These are phyloP conservation scores for Adoxophyes honmai DNA, from an alignment of 1,140 invertebrate species.

Conservation along the genomic window DNA sequence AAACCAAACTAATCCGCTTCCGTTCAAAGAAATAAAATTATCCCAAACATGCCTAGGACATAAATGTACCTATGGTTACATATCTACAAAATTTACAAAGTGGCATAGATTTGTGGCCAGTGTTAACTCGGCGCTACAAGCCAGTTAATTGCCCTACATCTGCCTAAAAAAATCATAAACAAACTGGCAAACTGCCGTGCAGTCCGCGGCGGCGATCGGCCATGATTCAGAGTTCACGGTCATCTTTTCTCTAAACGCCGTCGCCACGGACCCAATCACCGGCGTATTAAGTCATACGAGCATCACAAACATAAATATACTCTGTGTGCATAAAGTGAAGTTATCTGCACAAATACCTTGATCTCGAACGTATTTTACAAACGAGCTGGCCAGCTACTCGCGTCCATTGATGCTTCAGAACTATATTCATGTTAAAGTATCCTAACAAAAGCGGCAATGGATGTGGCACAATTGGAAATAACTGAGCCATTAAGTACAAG, in stretches of 20 bases:
- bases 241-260: not conserved
- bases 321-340: not conserved
- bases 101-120: too few relatives aligned
- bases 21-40: too few relatives aligned
- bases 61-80: too few relatives aligned
- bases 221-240: slow-evolving; percentile 4
- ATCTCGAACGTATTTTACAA: not conserved
- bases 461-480: not conserved
- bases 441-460: not conserved
- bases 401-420: not conserved
- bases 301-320: not conserved
- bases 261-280: not conserved
- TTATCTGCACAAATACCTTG: not conserved
- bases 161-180: too few relatives aligned
- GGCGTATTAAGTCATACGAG: not conserved
- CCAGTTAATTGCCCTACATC: too few relatives aligned
- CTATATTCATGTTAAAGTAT: not conserved
- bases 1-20: too few relatives aligned
- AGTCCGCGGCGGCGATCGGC: not conserved
- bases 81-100: too few relatives aligned
- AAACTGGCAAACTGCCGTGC: too few relatives aligned
- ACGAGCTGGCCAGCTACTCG: not conserved
- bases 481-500: not conserved
- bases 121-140: too few relatives aligned
- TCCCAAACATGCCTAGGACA: too few relatives aligned